These are phyloP conservation scores for Tromatobia lineatoria DNA, from an alignment of 2,888 invertebrate genomes.

Conservation along the genomic window DNA sequence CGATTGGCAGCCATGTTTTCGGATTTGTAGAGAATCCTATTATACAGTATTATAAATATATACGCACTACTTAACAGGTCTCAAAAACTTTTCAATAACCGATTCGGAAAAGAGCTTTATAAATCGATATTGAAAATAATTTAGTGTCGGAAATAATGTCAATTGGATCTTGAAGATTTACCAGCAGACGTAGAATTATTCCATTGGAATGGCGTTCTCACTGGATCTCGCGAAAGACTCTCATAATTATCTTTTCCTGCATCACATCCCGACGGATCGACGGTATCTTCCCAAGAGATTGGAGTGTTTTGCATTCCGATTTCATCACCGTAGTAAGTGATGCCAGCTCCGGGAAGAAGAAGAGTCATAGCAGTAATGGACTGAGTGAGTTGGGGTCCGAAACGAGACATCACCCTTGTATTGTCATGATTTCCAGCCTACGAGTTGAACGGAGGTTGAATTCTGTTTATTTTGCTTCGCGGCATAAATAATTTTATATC, in stretches of 20 bases:
- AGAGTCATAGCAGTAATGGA: slow-evolving; percentile 90
- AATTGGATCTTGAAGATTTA: slow-evolving; percentile 59
- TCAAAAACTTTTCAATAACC: neutral
- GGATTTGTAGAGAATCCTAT: slow-evolving; percentile 88
- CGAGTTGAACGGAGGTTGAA: neutral
- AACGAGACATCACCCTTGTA: slow-evolving; percentile 88
- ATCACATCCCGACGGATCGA: slow-evolving; percentile 88
- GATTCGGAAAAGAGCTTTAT: neutral
- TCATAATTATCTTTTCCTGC: slow-evolving; percentile 88
- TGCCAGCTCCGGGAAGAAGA: slow-evolving; percentile 91
- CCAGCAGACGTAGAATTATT: slow-evolving; percentile 88
- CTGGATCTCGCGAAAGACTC: slow-evolving; percentile 89
- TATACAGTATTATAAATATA: slow-evolving; percentile 50
- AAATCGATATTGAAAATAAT: neutral
- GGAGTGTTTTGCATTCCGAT: slow-evolving; percentile 90
- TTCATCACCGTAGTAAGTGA: slow-evolving; percentile 93
- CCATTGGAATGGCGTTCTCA: slow-evolving; percentile 94
- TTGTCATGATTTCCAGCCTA: slow-evolving; percentile 91
- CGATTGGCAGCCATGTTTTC: slow-evolving; percentile 90
- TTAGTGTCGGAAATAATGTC: neutral
- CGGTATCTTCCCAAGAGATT: slow-evolving; percentile 88
- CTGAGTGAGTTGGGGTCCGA: slow-evolving; percentile 89
- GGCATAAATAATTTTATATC: too few species aligned
- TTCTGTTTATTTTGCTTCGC: neutral
- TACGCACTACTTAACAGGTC: neutral